Evolutionary conservation across 92 coral and sea anemone species (phyloP).

Genomic region (Palythoa heliodiscus): DNA sequence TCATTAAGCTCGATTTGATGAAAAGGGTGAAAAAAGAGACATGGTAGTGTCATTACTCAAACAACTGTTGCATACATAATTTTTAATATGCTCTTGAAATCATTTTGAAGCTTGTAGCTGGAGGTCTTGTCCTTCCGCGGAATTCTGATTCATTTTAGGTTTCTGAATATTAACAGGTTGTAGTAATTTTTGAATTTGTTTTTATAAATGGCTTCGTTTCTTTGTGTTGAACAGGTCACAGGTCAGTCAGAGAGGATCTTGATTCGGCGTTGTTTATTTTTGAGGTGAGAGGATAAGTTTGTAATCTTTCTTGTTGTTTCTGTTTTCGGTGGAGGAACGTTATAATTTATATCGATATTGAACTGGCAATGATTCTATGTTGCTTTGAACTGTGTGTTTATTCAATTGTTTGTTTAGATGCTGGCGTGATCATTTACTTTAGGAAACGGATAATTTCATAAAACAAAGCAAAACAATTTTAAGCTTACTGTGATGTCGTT

Average conservation of each 20-base stretch:
- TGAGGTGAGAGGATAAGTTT: slow-evolving; percentile 68
- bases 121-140: neutral
- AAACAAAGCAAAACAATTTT: neutral
- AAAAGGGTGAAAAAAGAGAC: neutral
- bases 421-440: neutral
- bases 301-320: neutral
- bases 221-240: slow-evolving; percentile 72
- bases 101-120: neutral
- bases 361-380: neutral
- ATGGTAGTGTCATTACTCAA: neutral
- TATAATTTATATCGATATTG: slow-evolving; percentile 4
- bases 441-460: neutral
- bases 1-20: slow-evolving; percentile 9
- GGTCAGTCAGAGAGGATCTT: slow-evolving; percentile 91
- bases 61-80: neutral
- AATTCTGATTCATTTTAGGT: neutral
- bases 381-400: slow-evolving; percentile 16
- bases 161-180: neutral
- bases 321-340: slow-evolving; percentile 6
- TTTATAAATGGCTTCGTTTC: neutral
- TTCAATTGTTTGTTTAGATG: slow-evolving; percentile 28
- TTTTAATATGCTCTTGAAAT: neutral
- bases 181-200: neutral
- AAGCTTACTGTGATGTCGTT: neutral
- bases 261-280: slow-evolving; percentile 83